Percentiles rank a stretch among this genome's conserved stretches.
These are phyloP conservation scores for Plestiodon gilberti DNA, from an alignment of 2,113 vertebrate genomes.

Conservation along the genomic window DNA sequence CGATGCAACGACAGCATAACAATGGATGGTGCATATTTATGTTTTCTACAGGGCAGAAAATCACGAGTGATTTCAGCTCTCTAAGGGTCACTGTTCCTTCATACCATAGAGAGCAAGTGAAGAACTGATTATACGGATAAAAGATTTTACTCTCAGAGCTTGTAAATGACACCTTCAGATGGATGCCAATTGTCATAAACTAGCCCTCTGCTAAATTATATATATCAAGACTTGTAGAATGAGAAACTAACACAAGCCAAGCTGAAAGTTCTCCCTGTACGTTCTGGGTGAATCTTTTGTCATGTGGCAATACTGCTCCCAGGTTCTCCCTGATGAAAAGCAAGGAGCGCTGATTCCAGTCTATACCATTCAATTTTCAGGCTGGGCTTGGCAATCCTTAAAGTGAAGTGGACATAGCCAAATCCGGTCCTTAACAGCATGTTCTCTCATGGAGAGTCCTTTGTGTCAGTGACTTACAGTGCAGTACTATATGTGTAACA, in stretches of 20 bases:
- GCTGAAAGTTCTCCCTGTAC: not conserved
- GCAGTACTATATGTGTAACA: too few species aligned
- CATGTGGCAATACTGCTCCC: not conserved
- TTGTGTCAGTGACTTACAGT: not conserved
- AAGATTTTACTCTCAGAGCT: slow-evolving; percentile 6
- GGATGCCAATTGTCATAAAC: not conserved
- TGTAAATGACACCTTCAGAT: slow-evolving; percentile 11
- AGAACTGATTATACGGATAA: not conserved
- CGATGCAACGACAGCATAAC: slow-evolving; percentile 20
- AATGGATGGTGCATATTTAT: not conserved
- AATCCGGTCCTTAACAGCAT: not conserved
- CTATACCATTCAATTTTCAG: not conserved
- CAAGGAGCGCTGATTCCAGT: not conserved
- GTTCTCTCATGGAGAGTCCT: not conserved
- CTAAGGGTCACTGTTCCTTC: not conserved
- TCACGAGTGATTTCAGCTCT: slow-evolving; percentile 14
- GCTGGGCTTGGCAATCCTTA: not conserved
- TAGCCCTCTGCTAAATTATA: slow-evolving; percentile 15
- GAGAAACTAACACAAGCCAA: not conserved
- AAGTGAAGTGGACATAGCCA: not conserved
- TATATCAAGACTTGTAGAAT: not conserved
- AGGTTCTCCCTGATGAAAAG: not conserved
- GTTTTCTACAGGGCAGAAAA: slow-evolving; percentile 10
- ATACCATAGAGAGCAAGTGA: not conserved
- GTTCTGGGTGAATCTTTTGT: not conserved